Evolutionary conservation across 2,888 invertebrate species (phyloP), one percentile per base, ranked within the genome.

Genomic region (Melieria crassipennis): DNA sequence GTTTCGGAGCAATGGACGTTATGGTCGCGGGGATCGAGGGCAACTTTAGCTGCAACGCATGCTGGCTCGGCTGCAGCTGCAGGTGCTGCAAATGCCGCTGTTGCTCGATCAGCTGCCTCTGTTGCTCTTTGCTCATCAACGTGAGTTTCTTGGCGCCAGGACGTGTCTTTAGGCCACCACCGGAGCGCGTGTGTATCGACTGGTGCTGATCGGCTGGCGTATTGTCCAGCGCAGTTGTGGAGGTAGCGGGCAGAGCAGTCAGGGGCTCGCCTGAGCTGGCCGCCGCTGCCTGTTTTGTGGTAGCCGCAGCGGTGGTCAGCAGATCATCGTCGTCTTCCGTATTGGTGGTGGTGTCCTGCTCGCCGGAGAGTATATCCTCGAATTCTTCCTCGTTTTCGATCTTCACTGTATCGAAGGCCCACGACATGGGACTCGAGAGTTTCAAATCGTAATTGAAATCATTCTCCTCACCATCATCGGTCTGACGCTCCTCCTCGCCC

Each of bases 321-420:
- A 84, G 63, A 70, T 83, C 72, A 76, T 83, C 83, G n/a, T 84
- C 86, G 5, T 84, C 85, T 56, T 81, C 81, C 42, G 85, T 85
- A 45, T 80, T 81, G 70, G 83, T 84, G 48, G 68, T 77, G 70
- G 76, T 78, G 50, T 79, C 78, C 76, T 83, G 80, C 6, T 81
- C 84, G 42, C 81, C 81, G 16, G 78, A 75, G 43, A 78, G 73
- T 50, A 78, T 77, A 62, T 85, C 85, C 75, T 84, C 86, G 48
- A 84, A 85, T 75, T 85, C 86, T 16, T 80, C 80, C 13, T 85
- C 86, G n/a, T 83, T 84, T 76, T 86, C 85, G 61, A 85, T 84
- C 74, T 86, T 85, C 0, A 85, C 85, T 5, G 84, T 81, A 77
- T 87, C 86, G 63, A 85, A 85, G 11, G 85, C 86, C 87, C 87